Evolutionary conservation across 2,113 vertebrate species (phyloP), one percentile per base, ranked within the genome.

Genomic region (Scomber colias): DNA sequence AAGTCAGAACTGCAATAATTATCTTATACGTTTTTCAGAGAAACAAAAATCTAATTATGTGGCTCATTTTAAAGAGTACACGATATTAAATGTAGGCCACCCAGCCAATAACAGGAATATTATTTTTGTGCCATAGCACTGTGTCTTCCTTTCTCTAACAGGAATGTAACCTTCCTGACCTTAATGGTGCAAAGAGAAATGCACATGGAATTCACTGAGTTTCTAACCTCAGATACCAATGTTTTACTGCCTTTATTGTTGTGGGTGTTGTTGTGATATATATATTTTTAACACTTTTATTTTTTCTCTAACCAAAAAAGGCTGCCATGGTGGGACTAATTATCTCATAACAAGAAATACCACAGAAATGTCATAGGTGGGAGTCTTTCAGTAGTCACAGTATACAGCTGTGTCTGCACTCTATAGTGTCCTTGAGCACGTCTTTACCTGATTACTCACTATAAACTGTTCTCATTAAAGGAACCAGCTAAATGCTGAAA

Each of bases 401-500:
- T 71, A 44, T 75, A 19, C 49, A 79, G 4, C 54, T 60, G 11
- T 9, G 45, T 30, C 30, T 72, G 27, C 60, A 53, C 59, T 70
- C 11, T 50, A 9, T 11, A n/a, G 48, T 71, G 64, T 70, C 68
- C 75, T 71, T 73, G 44, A 81, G 56, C 3, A 50, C 21, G 49
- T 21, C 35, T 46, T 51, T 59, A 67, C 61, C 53, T 79, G 73
- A 74, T 77, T 19, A 2, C 21, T 46, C 21, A 14, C 50, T 62
- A 5, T 56, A 45, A 45, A 15, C 44, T 51, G 44, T 31, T 56
- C 62, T 16, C 51, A 35, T 72, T 73, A 17, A 5, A 21, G 57
- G 35, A 62, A 45, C 19, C n/a, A 65, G 40, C 56, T 77, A 57
- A 80, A 65, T 56, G 61, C 67, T 5, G 11, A 83, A 83, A 75